Percentiles rank a stretch among this genome's conserved stretches.
These are phyloP conservation scores for Intellagama lesueurii DNA, from an alignment of 2,797 vertebrate species.

Conservation along the genomic window DNA sequence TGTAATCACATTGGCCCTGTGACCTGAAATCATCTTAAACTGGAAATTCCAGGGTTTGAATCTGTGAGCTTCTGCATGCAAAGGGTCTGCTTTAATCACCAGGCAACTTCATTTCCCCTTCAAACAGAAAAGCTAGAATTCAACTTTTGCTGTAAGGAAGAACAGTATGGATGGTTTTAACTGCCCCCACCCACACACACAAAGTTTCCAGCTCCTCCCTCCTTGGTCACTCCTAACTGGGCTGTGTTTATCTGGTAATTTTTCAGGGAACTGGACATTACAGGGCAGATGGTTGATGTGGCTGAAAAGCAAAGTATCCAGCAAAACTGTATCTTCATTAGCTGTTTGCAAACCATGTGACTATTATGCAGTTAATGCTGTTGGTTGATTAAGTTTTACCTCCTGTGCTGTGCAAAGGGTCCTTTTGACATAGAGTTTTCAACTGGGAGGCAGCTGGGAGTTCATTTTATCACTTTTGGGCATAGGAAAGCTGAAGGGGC, in stretches of 20 bases:
- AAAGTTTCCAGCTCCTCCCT: slow-evolving; percentile 36
- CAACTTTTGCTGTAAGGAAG: slow-evolving; percentile 49
- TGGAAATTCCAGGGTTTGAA: background rate
- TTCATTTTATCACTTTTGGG: background rate
- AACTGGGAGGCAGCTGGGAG: background rate
- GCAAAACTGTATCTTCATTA: background rate
- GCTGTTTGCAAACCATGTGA: background rate
- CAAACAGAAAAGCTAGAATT: slow-evolving; percentile 49
- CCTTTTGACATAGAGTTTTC: background rate
- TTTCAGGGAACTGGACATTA: slow-evolving; percentile 24
- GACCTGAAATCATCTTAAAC: background rate
- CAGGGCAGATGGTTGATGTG: slow-evolving; percentile 9
- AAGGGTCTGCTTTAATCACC: background rate
- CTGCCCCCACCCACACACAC: too few relatives aligned
- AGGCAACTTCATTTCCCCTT: background rate
- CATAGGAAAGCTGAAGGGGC: background rate
- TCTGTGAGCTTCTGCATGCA: background rate
- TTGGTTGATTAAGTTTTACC: background rate
- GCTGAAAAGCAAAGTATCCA: slow-evolving; percentile 8
- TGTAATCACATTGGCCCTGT: background rate
- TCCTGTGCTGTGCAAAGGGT: background rate
- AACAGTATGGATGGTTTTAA: slow-evolving; percentile 5
- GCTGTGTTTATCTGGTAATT: slow-evolving; percentile 7
- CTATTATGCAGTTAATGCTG: background rate
- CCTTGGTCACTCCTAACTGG: background rate